These are phyloP conservation scores for Furnarius figulus DNA, from an alignment of 2,113 vertebrate species.

Conservation along the genomic window DNA sequence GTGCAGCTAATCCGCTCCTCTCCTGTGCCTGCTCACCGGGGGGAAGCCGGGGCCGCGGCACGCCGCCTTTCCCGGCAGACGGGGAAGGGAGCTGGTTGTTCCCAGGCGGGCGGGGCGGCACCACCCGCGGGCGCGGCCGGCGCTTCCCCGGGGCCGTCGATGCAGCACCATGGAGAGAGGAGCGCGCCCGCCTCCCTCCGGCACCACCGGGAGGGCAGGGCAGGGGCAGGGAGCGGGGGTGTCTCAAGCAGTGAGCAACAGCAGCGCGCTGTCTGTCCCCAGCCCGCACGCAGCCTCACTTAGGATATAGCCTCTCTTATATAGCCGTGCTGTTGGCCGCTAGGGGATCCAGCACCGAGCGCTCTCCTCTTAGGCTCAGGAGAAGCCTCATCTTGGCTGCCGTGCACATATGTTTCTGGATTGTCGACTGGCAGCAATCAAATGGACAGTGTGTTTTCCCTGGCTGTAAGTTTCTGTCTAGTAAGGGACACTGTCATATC, in stretches of 20 bases:
- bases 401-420: fast-evolving
- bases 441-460: background rate
- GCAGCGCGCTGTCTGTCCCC: fast-evolving
- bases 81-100: no score
- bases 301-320: no score
- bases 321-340: fast-evolving
- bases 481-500: background rate
- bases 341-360: background rate
- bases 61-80: fast-evolving
- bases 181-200: background rate
- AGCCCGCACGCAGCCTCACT: background rate
- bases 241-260: background rate
- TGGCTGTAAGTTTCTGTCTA: background rate
- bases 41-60: no score
- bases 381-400: background rate
- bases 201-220: no score
- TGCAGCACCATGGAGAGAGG: slow-evolving; percentile 65
- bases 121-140: background rate
- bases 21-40: fast-evolving
- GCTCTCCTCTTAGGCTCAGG: background rate
- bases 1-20: no score
- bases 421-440: fast-evolving
- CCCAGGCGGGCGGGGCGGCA: no score
- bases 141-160: background rate
- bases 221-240: background rate